Evolutionary conservation across 2,113 vertebrate genomes (phyloP), one percentile per base, ranked within the genome.

Genomic region (Gasterosteus nipponicus): DNA sequence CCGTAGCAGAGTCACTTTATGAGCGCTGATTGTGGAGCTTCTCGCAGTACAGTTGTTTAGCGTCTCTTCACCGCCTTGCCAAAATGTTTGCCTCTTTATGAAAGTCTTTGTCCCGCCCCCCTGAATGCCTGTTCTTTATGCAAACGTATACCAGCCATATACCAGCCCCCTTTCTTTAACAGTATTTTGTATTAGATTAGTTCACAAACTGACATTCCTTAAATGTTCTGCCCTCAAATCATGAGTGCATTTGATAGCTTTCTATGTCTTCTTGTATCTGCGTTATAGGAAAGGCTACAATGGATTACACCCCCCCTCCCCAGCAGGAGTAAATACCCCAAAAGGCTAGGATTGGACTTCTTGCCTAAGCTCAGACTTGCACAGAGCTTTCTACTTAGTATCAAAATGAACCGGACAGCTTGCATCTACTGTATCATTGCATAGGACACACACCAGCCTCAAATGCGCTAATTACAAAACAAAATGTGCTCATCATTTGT

Each of bases 281-380:
- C 70, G 16, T 84, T 78, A 35, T 71, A 82, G n/a, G 72, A 81
- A 59, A 82, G 67, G 69, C 59, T 59, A 78, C 49, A 1, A n/a
- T 65, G 69, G 80, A 79, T 72, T 78, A 82, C 46, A 75, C 11
- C 35, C 35, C 35, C 39, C 14, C n/a, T 59, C 62, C 46, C 14
- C 26, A 65, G 74, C 65, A 74, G 75, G 73, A 80, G 12, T 71
- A 80, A 73, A 75, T 84, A 75, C 82, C 67, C 67, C 58, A 18
- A 69, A 82, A 83, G 77, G 69, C 57, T 76, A 61, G 51, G 81
- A 86, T 78, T 81, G 79, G 77, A 84, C 71, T 66, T 79, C 29
- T 77, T 70, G 75, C 69, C 77, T 73, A 81, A 86, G 82, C 85
- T 77, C 73, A 83, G 83, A 89, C 83, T 90, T 88, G 85, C 80